These are phyloP conservation scores for Microctonus brassicae DNA, from an alignment of 2,888 invertebrate species.

Conservation along the genomic window DNA sequence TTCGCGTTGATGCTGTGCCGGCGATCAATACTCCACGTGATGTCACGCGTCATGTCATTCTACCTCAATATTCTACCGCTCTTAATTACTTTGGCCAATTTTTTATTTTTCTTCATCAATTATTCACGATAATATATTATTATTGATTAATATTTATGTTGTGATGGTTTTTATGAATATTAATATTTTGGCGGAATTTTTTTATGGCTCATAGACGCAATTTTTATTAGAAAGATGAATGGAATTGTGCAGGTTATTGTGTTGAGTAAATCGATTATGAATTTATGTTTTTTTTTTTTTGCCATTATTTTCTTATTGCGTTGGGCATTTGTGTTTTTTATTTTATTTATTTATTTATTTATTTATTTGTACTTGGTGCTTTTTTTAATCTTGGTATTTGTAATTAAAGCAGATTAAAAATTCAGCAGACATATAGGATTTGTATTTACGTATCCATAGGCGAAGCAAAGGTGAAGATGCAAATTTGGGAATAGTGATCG, in stretches of 20 bases:
- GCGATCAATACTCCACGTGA: conserved; percentile 68
- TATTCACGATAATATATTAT: conserved; percentile 3
- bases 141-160: not conserved
- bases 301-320: not conserved
- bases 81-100: not conserved
- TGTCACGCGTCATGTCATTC: conserved; percentile 64
- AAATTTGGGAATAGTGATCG: conserved; percentile 45
- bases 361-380: not conserved
- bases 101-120: conserved; percentile 11
- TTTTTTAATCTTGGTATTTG: not conserved
- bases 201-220: not conserved
- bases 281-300: no score
- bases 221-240: no score
- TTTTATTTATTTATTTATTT: no score
- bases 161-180: not conserved
- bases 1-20: conserved; percentile 63
- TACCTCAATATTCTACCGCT: conserved; percentile 29
- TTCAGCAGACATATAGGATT: not conserved
- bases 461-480: conserved; percentile 21
- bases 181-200: not conserved
- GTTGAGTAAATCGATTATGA: no score
- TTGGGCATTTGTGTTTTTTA: not conserved
- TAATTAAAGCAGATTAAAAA: not conserved
- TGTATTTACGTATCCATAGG: not conserved
- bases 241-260: no score